Evolutionary conservation across 2,113 vertebrate species (phyloP), one percentile per base, ranked within the genome.

Genomic region (Marcusenius ussheri): DNA sequence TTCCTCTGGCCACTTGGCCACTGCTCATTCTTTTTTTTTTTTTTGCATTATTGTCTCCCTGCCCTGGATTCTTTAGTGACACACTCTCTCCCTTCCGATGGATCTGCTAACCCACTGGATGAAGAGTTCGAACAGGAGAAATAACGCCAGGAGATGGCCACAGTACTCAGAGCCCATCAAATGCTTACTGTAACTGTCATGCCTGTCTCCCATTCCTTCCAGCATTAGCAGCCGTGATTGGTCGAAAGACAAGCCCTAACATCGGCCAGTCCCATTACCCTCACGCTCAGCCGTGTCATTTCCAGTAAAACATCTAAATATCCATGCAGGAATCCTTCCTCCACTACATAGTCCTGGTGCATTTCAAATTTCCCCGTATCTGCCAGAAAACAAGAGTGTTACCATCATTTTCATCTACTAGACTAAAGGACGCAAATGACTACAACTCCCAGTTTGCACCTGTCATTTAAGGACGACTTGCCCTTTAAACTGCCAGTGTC

Each of bases 51-150:
- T 46, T n/a, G 7, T 10, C 39, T 83, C 27, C 49, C 86, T 27
- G 31, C 17, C 27, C 49, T 7, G 74, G 74, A 42, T 80, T 8
- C n/a, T 80, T 80, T 80, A 42, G 35, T 80, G 35, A 21, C n/a
- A 39, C 39, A 42, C 35, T 50, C 10, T 31, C n/a, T 17, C 58
- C 62, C n/a, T 62, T 62, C 56, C 3, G 1, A 70, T 88, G 51
- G 31, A n/a, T 88, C 5, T 88, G 39, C 39, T 24, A 58, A 35
- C 19, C 56, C 56, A 39, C 53, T 62, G 91, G 89, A 91, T 91
- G 58, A 89, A 91, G 49, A 58, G 86, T 47, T 84, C 80, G 27
- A 3, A 89, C 56, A 53, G 39, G 51, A 19, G 45, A 8, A 45
- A 58, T 24, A 27, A 70, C 11, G 3, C 3, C 62, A 13, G 62